Evolutionary conservation across 2,888 invertebrate genomes (phyloP).

Genomic region (Eupithecia tripunctaria): DNA sequence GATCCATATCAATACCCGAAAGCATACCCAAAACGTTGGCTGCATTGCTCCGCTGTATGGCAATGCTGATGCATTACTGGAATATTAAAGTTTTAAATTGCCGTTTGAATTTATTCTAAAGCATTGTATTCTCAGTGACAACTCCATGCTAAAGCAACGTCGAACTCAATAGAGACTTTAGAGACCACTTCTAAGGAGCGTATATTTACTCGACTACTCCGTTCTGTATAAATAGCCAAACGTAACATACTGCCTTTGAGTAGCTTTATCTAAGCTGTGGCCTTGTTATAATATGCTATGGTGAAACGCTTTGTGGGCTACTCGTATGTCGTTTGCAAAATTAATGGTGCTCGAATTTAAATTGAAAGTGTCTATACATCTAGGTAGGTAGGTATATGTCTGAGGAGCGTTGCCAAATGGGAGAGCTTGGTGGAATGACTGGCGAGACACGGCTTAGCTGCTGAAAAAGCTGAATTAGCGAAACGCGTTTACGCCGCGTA

Average conservation of each 20-base stretch:
- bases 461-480: too few species aligned
- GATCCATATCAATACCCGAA: too few species aligned
- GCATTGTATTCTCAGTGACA: background rate
- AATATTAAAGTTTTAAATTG: background rate
- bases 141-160: background rate
- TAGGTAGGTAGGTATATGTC: slow-evolving; percentile 8
- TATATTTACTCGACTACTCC: background rate
- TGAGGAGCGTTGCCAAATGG: slow-evolving; percentile 22
- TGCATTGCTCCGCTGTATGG: too few species aligned
- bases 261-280: background rate
- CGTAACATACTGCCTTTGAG: background rate
- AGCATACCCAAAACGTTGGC: too few species aligned
- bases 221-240: background rate
- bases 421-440: slow-evolving; percentile 20
- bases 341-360: slow-evolving; percentile 3
- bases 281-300: background rate
- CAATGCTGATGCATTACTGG: too few species aligned
- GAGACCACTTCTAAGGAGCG: background rate
- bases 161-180: background rate
- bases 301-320: background rate
- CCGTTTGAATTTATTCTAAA: background rate
- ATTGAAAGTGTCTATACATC: slow-evolving; percentile 12
- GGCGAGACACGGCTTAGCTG: too few species aligned
- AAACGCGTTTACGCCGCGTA: too few species aligned
- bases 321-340: background rate